Evolutionary conservation across 2,113 vertebrate species (phyloP).

Genomic region (Calidris pygmaea): DNA sequence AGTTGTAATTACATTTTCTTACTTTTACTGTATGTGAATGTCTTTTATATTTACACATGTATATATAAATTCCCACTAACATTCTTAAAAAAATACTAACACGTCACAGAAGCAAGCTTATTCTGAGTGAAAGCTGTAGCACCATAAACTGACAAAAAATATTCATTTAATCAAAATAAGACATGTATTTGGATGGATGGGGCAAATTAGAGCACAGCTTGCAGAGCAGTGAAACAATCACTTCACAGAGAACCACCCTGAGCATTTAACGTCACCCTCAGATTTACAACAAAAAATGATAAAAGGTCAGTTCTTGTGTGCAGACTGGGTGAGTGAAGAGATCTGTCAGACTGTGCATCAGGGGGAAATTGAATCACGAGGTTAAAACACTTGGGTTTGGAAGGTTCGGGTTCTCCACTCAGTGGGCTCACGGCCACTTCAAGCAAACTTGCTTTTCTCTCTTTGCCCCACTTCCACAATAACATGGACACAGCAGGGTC

Average conservation of each 20-base stretch:
- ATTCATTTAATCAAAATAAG: constrained; percentile 36
- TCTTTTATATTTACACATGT: neutral
- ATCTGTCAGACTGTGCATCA: neutral
- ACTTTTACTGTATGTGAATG: neutral
- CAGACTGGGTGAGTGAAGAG: constrained; percentile 12
- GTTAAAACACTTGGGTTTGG: neutral
- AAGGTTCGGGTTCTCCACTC: neutral
- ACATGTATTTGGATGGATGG: constrained; percentile 49
- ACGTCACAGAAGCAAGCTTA: neutral
- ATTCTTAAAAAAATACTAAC: neutral
- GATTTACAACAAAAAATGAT: constrained; percentile 26
- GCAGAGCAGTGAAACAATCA: constrained; percentile 28
- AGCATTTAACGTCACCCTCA: neutral
- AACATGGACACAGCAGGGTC: neutral
- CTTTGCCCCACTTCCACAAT: neutral
- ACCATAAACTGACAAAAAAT: constrained; percentile 34
- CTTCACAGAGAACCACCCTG: constrained; percentile 23
- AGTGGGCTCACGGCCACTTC: neutral
- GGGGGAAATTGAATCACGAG: neutral
- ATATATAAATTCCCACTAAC: neutral
- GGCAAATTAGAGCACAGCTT: constrained; percentile 38
- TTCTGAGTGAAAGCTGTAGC: constrained; percentile 38
- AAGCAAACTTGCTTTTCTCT: neutral
- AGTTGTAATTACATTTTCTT: neutral
- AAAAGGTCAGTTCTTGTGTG: constrained; percentile 10